Evolutionary conservation across 2,888 invertebrate genomes (phyloP).

Genomic region (Cephus rjabovi): DNA sequence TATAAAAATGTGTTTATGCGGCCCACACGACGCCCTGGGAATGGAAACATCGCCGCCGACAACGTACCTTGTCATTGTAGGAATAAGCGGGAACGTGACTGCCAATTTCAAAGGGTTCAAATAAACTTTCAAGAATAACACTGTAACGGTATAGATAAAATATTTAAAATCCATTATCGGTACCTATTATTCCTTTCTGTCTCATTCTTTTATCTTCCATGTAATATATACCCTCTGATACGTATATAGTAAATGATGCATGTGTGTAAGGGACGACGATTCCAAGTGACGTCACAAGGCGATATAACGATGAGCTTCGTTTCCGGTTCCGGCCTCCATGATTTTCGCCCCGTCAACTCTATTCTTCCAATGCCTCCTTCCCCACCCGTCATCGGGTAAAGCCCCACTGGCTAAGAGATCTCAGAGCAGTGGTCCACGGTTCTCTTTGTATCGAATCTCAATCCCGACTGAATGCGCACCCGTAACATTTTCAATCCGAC

Average conservation of each 20-base stretch:
- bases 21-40: slow-evolving; percentile 38
- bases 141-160: not conserved
- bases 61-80: slow-evolving; percentile 32
- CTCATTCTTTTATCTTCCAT: not conserved
- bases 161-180: not conserved
- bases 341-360: slow-evolving; percentile 57
- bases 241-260: not conserved
- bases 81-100: slow-evolving; percentile 10
- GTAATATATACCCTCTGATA: not conserved
- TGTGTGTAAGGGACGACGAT: not conserved
- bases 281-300: slow-evolving; percentile 35
- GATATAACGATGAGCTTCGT: slow-evolving; percentile 54
- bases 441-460: slow-evolving; percentile 10
- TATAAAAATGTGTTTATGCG: slow-evolving; percentile 62
- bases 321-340: slow-evolving; percentile 56
- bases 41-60: slow-evolving; percentile 45
- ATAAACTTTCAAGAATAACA: not conserved
- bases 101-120: not conserved
- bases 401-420: not conserved
- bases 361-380: slow-evolving; percentile 41
- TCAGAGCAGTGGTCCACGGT: slow-evolving; percentile 3
- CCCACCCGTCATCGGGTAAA: not conserved
- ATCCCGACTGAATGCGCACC: slow-evolving; percentile 10
- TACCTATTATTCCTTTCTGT: not conserved
- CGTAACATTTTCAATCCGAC: slow-evolving; percentile 6